A percentile compares a stretch with the other conserved stretches of the same genome.
These are phyloP conservation scores for Blennius ocellaris DNA, from an alignment of 2,113 vertebrate species.

Conservation along the genomic window DNA sequence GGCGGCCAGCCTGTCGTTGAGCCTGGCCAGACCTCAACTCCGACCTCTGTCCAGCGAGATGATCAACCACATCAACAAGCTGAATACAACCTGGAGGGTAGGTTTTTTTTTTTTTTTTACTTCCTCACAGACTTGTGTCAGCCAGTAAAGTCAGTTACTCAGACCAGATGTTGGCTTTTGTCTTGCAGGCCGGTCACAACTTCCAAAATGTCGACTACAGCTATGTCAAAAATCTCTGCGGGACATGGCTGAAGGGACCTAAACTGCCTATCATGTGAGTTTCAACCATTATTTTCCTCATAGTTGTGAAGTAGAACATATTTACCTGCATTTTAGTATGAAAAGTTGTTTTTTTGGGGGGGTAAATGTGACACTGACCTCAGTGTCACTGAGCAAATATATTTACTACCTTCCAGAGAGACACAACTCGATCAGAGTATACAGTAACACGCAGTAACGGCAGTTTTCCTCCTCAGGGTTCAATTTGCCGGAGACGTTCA, in stretches of 20 bases:
- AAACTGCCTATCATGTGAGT: conserved; percentile 91
- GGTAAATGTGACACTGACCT: background rate
- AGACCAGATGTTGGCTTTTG: background rate
- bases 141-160: background rate
- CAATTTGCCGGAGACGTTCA: conserved; percentile 77
- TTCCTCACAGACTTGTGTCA: no score
- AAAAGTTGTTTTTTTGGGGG: no score
- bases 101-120: no score
- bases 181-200: conserved; percentile 90
- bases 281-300: background rate
- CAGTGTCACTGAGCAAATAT: background rate
- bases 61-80: conserved; percentile 92
- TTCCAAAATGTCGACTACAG: conserved; percentile 87
- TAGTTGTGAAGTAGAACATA: background rate
- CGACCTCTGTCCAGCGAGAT: conserved; percentile 86
- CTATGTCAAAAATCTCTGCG: conserved; percentile 90
- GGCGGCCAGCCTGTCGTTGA: conserved; percentile 76
- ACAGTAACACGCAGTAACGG: background rate
- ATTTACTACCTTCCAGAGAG: background rate
- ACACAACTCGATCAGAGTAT: background rate
- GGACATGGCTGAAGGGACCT: conserved; percentile 89
- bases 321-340: no score
- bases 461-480: conserved; percentile 78
- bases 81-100: conserved; percentile 94
- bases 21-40: conserved; percentile 78